A percentile compares a stretch with the other conserved stretches of the same genome.
phyloP scores from a whole-genome alignment of 1,140 invertebrate species.

The Medauroidea extradentata region DNA sequence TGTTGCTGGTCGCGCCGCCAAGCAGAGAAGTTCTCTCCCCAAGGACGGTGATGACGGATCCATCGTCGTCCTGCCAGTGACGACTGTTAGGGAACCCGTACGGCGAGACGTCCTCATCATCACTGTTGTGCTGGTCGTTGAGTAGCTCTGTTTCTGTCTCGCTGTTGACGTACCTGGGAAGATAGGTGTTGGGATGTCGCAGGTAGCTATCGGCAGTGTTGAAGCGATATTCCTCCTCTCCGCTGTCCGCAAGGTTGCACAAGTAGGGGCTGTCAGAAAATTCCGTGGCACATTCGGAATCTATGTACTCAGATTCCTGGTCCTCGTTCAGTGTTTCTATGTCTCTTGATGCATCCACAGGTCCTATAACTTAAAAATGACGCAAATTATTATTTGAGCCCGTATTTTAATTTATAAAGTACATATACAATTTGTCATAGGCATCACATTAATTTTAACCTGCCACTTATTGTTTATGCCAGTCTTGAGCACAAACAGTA shows the following conservation, averaged over 20 bases:
- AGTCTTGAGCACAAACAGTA: too few relatives aligned
- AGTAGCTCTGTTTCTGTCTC: conserved; percentile 58
- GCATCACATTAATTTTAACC: too few relatives aligned
- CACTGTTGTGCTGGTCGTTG: conserved; percentile 41
- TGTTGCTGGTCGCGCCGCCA: conserved; percentile 65
- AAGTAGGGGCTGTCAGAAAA: conserved; percentile 46
- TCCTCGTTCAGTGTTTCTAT: conserved; percentile 66
- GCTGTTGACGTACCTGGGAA: conserved; percentile 68
- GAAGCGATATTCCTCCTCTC: conserved; percentile 39
- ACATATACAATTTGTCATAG: too few relatives aligned
- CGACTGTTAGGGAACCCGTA: conserved; percentile 60
- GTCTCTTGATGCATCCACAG: conserved; percentile 55
- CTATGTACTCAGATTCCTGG: conserved; percentile 65
- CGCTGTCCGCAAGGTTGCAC: conserved; percentile 44
- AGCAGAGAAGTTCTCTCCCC: conserved; percentile 69
- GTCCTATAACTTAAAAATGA: conserved; percentile 15
- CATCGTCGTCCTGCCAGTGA: conserved; percentile 43
- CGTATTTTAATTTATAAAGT: too few relatives aligned
- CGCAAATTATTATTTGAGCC: too few relatives aligned
- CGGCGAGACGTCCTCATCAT: conserved; percentile 56
- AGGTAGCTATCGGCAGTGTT: conserved; percentile 63
- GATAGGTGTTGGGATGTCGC: conserved; percentile 78
- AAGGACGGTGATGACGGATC: conserved; percentile 52
- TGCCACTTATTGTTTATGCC: too few relatives aligned
- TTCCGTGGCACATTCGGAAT: conserved; percentile 59